These are phyloP conservation scores for Tetranychus truncatus DNA, from an alignment of 2,888 invertebrate genomes.

Conservation along the genomic window DNA sequence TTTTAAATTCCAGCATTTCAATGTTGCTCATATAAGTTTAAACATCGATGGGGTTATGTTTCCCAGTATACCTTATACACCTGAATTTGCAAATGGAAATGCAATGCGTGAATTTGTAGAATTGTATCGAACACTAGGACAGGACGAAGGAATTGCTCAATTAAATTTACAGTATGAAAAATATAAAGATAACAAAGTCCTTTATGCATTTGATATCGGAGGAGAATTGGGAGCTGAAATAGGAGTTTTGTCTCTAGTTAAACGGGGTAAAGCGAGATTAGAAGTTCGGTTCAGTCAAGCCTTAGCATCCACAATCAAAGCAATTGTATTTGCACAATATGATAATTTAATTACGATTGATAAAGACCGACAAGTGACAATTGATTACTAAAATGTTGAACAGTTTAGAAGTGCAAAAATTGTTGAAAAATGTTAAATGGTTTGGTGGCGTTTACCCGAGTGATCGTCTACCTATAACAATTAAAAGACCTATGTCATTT, in stretches of 20 bases:
- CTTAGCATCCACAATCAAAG: not conserved
- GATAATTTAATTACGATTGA: not conserved
- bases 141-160: not conserved
- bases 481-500: not conserved
- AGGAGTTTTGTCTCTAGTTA: not conserved
- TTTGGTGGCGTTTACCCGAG: not conserved
- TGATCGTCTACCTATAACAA: not conserved
- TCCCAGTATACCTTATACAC: not conserved
- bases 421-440: not conserved
- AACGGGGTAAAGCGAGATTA: not conserved
- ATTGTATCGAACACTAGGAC: not conserved
- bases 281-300: not conserved
- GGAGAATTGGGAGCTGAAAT: not conserved
- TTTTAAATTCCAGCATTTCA: not conserved
- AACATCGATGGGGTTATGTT: not conserved
- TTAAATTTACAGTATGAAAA: not conserved
- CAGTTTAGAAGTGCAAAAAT: not conserved
- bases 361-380: not conserved
- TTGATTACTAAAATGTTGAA: not conserved
- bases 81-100: not conserved
- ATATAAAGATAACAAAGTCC: not conserved
- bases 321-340: not conserved
- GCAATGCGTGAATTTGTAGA: not conserved
- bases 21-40: not conserved
- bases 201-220: not conserved